Evolutionary conservation across 2,113 vertebrate genomes (phyloP), one percentile per base, ranked within the genome.

Genomic region (Xiphophorus couchianus): DNA sequence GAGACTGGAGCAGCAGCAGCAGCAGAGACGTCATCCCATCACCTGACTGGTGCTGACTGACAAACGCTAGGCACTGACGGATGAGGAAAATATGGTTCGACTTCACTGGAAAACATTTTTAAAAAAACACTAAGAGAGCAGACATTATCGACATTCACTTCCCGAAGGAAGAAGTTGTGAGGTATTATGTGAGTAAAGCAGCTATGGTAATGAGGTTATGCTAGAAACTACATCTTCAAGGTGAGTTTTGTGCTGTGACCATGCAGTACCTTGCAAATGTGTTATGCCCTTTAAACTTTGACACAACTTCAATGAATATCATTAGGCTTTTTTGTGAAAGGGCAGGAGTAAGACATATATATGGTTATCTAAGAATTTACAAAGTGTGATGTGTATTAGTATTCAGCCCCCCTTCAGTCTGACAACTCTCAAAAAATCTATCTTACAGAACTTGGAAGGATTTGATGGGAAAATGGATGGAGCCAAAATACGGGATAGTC

Each of bases 31-130:
- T 64, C 58, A 8, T 60, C 79, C 62, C 54, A 48, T 65, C 15
- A 54, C 80, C 70, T 69, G 73, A 74, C 84, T 86, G 86, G 62
- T 76, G 86, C 80, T 84, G 15, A 73, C 81, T 80, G 74, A 72
- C 71, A 76, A 79, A 82, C 64, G 77, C 77, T 84, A 88, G 87
- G 88, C 90, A 90, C 87, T 82, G 88, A 82, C 83, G 86, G 88
- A 81, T 73, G 74, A 85, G 74, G 73, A 75, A 74, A 77, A 44
- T 79, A 80, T 69, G 88, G 80, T 82, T 61, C 1, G 64, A 73
- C 73, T 78, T 33, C 42, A 75, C 78, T 69, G 9, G 27, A 27
- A 66, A 66, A 39, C 25, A 66, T n/a, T 17, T 17, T 35, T 5
- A 14, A 77, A 29, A 35, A 72, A 77, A 69, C 54, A 33, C 80